These are phyloP conservation scores for Eustalomyia histrio DNA, from an alignment of 2,888 invertebrate genomes.

Conservation along the genomic window DNA sequence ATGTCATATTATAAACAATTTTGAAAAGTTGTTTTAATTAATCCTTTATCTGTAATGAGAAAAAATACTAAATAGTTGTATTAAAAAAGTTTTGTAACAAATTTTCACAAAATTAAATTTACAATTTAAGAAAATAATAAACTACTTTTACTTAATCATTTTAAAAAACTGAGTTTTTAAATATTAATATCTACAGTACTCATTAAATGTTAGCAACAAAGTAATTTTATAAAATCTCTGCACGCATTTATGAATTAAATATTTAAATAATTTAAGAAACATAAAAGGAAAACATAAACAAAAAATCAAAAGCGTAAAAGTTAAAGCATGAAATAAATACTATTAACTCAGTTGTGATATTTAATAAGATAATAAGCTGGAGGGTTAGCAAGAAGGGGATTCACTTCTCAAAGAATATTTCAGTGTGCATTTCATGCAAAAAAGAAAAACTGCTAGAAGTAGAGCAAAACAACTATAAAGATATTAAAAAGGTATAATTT, in stretches of 20 bases:
- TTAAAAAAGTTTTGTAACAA: neutral
- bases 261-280: neutral
- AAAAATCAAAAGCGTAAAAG: conserved; percentile 11
- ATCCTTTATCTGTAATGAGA: neutral
- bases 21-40: neutral
- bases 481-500: no score
- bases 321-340: conserved; percentile 19
- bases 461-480: no score
- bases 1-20: neutral
- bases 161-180: no score
- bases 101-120: neutral
- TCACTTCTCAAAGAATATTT: neutral
- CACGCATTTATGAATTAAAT: neutral
- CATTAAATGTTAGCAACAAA: no score
- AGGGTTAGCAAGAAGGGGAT: neutral
- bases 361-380: conserved; percentile 6
- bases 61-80: neutral
- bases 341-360: conserved; percentile 21
- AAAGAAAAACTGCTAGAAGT: no score
- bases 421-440: no score
- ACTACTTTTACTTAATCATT: neutral
- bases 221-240: neutral
- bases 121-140: neutral
- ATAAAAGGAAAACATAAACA: neutral
- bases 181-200: neutral